Evolutionary conservation across 2,797 vertebrate species (phyloP).

Genomic region (Rhincodon typus): DNA sequence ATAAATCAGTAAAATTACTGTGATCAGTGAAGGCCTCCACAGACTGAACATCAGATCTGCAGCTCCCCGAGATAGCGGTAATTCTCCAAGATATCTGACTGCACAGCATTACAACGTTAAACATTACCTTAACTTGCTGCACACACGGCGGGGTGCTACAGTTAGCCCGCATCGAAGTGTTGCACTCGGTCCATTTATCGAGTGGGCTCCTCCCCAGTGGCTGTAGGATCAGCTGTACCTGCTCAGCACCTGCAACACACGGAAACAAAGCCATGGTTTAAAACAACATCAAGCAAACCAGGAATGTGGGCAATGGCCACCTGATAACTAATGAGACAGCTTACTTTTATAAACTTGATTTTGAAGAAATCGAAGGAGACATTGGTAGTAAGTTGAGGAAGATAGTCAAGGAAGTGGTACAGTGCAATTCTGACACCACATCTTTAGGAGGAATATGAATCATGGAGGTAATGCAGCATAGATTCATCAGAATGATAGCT

Average conservation of each 20-base stretch:
- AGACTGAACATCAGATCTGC: not conserved
- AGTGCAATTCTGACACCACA: not conserved
- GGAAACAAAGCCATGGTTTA: constrained; percentile 2
- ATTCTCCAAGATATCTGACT: not conserved
- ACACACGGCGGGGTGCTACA: not conserved
- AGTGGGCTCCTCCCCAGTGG: constrained; percentile 50
- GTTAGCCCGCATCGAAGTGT: not conserved
- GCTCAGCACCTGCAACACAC: constrained; percentile 46
- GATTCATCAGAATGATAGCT: not conserved
- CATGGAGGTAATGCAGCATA: not conserved
- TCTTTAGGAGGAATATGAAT: not conserved
- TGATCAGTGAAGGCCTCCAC: too few species aligned
- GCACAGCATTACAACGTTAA: too few species aligned
- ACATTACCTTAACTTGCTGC: not conserved
- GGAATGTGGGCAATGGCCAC: not conserved
- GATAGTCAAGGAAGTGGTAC: not conserved
- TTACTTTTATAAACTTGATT: not conserved
- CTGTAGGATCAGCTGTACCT: constrained; percentile 47
- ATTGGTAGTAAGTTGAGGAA: not conserved
- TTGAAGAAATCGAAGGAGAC: not conserved
- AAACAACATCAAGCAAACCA: not conserved
- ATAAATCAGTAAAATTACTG: too few species aligned
- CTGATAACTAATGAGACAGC: not conserved
- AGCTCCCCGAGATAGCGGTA: not conserved
- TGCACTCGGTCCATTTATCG: constrained; percentile 40